Evolutionary conservation across 2,888 invertebrate species (phyloP), one percentile per base, ranked within the genome.

Genomic region (Nomada fabriciana): DNA sequence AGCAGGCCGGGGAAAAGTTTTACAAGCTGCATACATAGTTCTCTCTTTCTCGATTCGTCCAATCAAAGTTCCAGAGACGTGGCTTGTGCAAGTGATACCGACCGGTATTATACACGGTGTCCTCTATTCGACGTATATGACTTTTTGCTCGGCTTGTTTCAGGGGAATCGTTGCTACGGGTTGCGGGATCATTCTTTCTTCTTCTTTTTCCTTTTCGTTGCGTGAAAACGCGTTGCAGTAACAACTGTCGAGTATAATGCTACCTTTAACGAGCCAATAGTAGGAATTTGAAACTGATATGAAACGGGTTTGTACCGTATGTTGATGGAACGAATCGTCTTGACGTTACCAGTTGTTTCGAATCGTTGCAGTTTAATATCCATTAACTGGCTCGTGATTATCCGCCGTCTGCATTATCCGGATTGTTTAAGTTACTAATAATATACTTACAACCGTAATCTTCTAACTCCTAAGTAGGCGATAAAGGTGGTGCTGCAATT

Each of bases 31-130:
- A 75, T 29, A 47, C 42, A 15, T 47, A 47, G 70, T 43, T 36
- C 60, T 20, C n/a, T 57, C 18, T 23, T 20, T 53, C 64, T 52
- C 68, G 76, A 59, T 36, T 85, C 84, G 84, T 82, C 89, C 88
- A 89, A 90, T 90, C 89, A 89, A 90, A 89, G 90, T 89, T 89
- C 88, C 86, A 87, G 68, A 72, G 78, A 65, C 20, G 61, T 25
- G 65, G 69, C 61, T 76, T 76, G 81, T 82, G 82, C 76, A 82
- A 81, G 79, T 68, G 79, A 67, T 63, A 76, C 47, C 57, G 80
- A 18, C 61, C 11, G 61, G 64, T 50, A 65, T 67, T 47, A 47
- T 53, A 59, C 64, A 42, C 73, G 43, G 57, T 63, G 77, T 64
- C 61, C 69, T 47, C 68, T 79, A 71, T 68, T 42, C 63, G 55